Evolutionary conservation across 2,888 invertebrate species (phyloP).

Genomic region (Anorthoa munda): DNA sequence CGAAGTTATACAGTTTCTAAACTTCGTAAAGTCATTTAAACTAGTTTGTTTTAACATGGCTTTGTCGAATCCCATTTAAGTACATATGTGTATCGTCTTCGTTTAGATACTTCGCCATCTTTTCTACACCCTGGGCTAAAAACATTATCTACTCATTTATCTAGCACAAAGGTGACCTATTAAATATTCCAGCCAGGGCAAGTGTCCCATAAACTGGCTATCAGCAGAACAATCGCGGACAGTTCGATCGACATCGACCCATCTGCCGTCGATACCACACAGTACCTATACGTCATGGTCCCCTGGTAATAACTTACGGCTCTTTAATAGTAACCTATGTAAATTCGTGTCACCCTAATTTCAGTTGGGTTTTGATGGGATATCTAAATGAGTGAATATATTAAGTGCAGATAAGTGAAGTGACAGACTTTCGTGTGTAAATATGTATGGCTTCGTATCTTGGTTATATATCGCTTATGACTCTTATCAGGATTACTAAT

Average conservation of each 20-base stretch:
- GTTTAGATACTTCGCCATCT: neutral
- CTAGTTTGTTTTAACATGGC: no score
- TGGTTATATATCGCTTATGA: neutral
- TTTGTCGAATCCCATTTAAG: neutral
- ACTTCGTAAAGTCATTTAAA: no score
- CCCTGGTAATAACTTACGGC: conserved; percentile 40
- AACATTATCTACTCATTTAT: conserved; percentile 5
- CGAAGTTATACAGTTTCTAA: neutral
- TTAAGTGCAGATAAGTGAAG: conserved; percentile 13
- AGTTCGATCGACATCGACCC: conserved; percentile 29
- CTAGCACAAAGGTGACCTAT: conserved; percentile 38
- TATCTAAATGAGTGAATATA: conserved; percentile 60
- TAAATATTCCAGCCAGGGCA: conserved; percentile 41
- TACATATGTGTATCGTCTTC: neutral
- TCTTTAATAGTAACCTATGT: conserved; percentile 66
- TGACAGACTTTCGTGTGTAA: neutral
- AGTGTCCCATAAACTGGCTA: conserved; percentile 50
- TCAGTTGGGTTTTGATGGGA: conserved; percentile 34
- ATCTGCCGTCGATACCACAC: conserved; percentile 58
- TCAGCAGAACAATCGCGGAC: conserved; percentile 56
- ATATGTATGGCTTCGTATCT: neutral
- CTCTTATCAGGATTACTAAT: neutral
- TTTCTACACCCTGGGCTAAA: neutral
- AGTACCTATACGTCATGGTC: conserved; percentile 22
- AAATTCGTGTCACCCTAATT: conserved; percentile 75